Evolutionary conservation across 2,113 vertebrate species (phyloP), one percentile per base, ranked within the genome.

Genomic region (Otocyon megalotis): DNA sequence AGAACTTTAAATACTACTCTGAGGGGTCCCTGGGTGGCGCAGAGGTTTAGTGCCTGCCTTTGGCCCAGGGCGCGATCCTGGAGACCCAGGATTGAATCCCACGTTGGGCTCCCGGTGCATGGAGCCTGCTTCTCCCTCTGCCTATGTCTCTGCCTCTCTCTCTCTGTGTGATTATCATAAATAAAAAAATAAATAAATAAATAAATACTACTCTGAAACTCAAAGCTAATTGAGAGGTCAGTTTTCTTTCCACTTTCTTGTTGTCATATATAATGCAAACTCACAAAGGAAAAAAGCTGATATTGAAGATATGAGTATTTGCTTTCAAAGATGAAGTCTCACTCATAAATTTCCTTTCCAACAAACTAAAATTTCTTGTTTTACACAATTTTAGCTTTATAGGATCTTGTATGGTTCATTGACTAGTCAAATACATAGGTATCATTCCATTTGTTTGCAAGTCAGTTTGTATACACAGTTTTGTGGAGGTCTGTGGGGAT

Each of bases 381-480:
- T 97, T 97, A 76, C 94, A 91, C 82, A 81, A 87, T 96, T 92
- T 86, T 96, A 96, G 48, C 81, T 96, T 96, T 32, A 95, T 97
- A 97, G 71, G 53, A 88, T 22, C 8, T 96, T 91, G 50, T 20
- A 82, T 54, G 76, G 35, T 76, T 97, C 56, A 76, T 69, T 32
- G 63, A 50, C 63, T 72, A 93, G 65, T 95, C 48, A 96, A 22
- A 60, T 74, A 37, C 8, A 16, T n/a, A 97, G 35, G 17, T 97
- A 94, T 76, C 0, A 0, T 2, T 87, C 14, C 15, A 74, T 87
- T 97, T 94, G 32, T 97, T 98, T 96, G 32, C 77, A 67, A 80
- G 22, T 88, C 93, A 94, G 17, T 93, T 95, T 95, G 32, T 84
- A 88, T 26, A 60, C 50, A 50, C 16, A 80, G 54, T 93, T 93